Evolutionary conservation across 2,113 vertebrate species (phyloP).

Genomic region (Crotalus viridis): DNA sequence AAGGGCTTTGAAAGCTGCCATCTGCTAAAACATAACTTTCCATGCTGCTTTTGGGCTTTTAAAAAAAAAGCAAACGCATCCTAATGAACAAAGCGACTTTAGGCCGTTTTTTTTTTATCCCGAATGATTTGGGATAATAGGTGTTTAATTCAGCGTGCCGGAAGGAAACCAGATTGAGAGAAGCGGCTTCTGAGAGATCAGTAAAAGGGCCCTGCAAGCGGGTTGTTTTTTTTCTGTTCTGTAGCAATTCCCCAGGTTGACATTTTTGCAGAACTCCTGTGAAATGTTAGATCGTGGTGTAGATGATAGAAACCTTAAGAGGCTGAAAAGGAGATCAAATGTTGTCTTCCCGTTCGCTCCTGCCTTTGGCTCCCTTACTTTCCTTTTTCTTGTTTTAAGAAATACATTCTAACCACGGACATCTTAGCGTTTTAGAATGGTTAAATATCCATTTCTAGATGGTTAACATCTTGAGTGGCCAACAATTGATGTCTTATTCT

Average conservation of each 20-base stretch:
- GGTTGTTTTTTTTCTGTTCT: neutral
- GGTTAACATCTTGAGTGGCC: neutral
- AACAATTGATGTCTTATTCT: neutral
- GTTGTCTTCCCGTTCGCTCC: neutral
- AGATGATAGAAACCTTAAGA: neutral
- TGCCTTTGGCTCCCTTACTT: neutral
- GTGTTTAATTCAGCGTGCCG: neutral
- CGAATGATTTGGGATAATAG: neutral
- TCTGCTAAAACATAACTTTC: neutral
- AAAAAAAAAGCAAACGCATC: neutral
- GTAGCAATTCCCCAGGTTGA: neutral
- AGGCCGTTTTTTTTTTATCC: neutral
- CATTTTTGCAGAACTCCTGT: neutral
- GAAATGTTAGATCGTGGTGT: neutral
- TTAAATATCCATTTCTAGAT: neutral
- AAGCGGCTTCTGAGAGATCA: neutral
- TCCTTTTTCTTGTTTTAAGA: neutral
- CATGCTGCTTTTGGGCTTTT: neutral
- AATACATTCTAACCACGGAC: neutral
- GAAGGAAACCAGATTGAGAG: neutral
- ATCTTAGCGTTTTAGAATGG: neutral
- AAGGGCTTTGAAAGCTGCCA: neutral
- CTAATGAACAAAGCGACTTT: neutral
- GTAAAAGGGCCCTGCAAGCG: neutral
- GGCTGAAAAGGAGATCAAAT: neutral